phyloP scores from a whole-genome alignment of 2,113 vertebrate species.

The Anguilla japonica region DNA sequence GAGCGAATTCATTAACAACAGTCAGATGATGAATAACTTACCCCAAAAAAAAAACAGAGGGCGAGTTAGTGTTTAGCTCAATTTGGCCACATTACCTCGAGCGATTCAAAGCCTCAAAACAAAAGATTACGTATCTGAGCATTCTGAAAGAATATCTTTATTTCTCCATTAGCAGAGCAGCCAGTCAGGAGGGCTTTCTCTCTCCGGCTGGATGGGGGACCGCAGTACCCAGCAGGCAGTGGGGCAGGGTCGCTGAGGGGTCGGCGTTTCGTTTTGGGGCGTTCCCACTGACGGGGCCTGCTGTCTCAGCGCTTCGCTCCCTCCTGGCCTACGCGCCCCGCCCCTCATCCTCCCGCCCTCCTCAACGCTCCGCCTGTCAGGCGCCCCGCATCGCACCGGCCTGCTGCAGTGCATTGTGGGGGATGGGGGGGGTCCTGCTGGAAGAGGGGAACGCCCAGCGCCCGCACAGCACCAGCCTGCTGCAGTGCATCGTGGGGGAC shows the following conservation, averaged over 20 bases:
- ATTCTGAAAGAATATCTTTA: no score
- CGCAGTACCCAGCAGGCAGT: not conserved
- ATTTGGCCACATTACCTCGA: not conserved
- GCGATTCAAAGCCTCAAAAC: conserved; percentile 9
- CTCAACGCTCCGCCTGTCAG: conserved; percentile 60
- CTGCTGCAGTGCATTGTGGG: conserved; percentile 10
- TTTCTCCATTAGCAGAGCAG: no score
- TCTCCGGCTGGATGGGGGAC: not conserved
- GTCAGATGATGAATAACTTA: conserved; percentile 37
- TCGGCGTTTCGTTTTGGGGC: conserved; percentile 31
- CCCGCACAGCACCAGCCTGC: conserved; percentile 21
- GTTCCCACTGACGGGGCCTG: conserved; percentile 53
- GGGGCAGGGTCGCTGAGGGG: conserved; percentile 20
- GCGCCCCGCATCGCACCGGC: conserved; percentile 22
- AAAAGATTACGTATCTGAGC: not conserved
- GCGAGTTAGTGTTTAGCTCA: conserved; percentile 25
- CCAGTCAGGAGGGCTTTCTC: not conserved
- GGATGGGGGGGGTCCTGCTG: not conserved
- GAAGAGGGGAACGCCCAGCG: not conserved
- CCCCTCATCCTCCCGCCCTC: conserved; percentile 57
- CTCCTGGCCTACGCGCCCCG: conserved; percentile 52
- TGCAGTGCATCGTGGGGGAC: not conserved
- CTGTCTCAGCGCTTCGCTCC: conserved; percentile 66
- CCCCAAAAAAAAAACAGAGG: conserved; percentile 23
- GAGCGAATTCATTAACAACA: conserved; percentile 47